These are phyloP conservation scores for Xiphophorus birchmanni DNA, from an alignment of 2,797 vertebrate species.

Conservation along the genomic window DNA sequence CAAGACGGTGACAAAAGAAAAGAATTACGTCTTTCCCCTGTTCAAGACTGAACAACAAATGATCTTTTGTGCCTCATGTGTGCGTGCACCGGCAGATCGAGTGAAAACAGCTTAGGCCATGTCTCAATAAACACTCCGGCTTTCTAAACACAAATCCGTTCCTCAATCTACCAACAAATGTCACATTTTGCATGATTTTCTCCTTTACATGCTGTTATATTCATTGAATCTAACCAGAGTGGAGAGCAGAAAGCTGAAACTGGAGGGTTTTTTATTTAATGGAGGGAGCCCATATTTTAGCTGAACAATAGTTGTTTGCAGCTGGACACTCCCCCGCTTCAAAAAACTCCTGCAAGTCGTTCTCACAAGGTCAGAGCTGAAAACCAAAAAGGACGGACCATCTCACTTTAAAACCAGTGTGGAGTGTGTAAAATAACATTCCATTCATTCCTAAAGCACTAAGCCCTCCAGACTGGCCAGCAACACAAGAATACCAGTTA, in stretches of 20 bases:
- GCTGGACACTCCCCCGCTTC: slow-evolving; percentile 30
- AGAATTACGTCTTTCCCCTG: slow-evolving; percentile 33
- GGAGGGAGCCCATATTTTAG: slow-evolving; percentile 31
- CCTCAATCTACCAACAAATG: slow-evolving; percentile 7
- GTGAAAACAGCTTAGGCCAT: slow-evolving; percentile 47
- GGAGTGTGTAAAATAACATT: slow-evolving; percentile 77
- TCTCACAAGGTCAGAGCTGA: slow-evolving; percentile 29
- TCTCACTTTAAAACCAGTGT: slow-evolving; percentile 21
- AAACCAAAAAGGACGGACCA: slow-evolving; percentile 11
- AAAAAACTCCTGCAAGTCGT: slow-evolving; percentile 29
- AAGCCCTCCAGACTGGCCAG: slow-evolving; percentile 72
- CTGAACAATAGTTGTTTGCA: slow-evolving; percentile 38
- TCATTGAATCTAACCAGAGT: background rate
- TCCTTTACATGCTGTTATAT: slow-evolving; percentile 4
- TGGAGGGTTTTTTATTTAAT: background rate
- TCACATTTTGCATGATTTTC: background rate
- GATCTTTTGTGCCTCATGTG: slow-evolving; percentile 45
- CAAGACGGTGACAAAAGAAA: slow-evolving; percentile 45
- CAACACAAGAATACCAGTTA: slow-evolving; percentile 61
- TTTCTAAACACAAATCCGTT: slow-evolving; percentile 36
- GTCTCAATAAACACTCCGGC: slow-evolving; percentile 34
- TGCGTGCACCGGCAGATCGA: slow-evolving; percentile 30
- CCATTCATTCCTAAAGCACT: slow-evolving; percentile 81
- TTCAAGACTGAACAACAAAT: slow-evolving; percentile 47
- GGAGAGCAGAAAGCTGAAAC: background rate